A percentile compares a stretch with the other conserved stretches of the same genome.
Conservation (phyloP, 2,797 vertebrate species). For the Melanotaenia trifasciata region DNA sequence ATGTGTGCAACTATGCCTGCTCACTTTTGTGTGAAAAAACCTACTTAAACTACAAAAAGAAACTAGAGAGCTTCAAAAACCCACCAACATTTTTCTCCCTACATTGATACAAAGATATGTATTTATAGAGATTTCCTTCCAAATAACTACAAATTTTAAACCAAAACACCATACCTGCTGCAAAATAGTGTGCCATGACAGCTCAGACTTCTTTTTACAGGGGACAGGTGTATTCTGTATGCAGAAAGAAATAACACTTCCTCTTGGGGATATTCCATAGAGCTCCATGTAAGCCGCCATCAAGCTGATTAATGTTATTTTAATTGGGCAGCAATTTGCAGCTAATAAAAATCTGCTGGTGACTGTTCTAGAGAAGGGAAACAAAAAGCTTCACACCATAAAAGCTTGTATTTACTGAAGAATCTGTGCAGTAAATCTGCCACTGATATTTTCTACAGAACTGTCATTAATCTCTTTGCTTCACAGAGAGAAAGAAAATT, state of each 20-base stretch:
- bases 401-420: not conserved
- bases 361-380: not conserved
- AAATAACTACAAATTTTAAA: not conserved
- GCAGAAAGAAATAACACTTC: not conserved
- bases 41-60: not conserved
- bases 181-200: not conserved
- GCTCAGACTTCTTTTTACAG: not conserved
- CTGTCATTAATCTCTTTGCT: not conserved
- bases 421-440: not conserved
- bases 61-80: not conserved
- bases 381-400: not conserved
- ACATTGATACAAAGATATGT: not conserved
- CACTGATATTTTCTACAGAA: conserved; percentile 7
- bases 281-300: not conserved
- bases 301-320: not conserved
- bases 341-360: not conserved
- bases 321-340: not conserved
- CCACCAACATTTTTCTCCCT: not conserved
- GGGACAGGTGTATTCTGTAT: not conserved
- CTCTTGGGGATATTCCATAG: not conserved
- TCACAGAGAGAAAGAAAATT: not conserved
- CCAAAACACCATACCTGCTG: not conserved
- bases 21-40: not conserved
- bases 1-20: too few relatives aligned
- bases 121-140: not conserved